These are phyloP conservation scores for Epizoanthus rinbou DNA, from an alignment of 92 coral and sea anemone species.

Conservation along the genomic window DNA sequence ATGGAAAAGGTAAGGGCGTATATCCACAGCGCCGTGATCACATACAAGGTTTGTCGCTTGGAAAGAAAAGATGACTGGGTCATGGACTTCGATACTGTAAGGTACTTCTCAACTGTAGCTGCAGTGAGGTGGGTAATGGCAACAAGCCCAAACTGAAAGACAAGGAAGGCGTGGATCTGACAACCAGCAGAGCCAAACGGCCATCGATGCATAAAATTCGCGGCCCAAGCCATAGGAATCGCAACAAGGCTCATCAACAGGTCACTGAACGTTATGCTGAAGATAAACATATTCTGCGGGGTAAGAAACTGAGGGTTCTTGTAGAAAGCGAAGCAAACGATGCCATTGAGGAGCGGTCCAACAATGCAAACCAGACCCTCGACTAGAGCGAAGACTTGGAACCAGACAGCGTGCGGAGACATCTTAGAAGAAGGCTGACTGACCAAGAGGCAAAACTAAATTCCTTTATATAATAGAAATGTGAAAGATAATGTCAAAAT, in stretches of 20 bases:
- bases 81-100: constrained; percentile 57
- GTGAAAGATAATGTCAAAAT: too few species aligned
- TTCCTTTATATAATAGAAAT: too few species aligned
- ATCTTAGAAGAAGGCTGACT: neutral
- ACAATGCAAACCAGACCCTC: constrained; percentile 51
- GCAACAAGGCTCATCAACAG: constrained; percentile 54
- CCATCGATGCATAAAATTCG: constrained; percentile 52
- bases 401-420: constrained; percentile 20
- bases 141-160: constrained; percentile 65
- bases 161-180: constrained; percentile 67
- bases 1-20: constrained; percentile 57
- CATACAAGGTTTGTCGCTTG: constrained; percentile 41
- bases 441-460: too few species aligned
- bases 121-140: constrained; percentile 63
- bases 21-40: constrained; percentile 55
- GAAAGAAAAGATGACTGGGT: constrained; percentile 44
- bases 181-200: constrained; percentile 58
- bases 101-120: constrained; percentile 66
- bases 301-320: constrained; percentile 51
- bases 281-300: constrained; percentile 52
- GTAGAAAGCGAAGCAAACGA: constrained; percentile 45
- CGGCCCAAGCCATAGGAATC: constrained; percentile 59
- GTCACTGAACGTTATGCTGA: constrained; percentile 60
- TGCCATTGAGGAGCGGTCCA: constrained; percentile 56
- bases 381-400: constrained; percentile 27